phyloP scores from a whole-genome alignment of 2,888 invertebrate species.

The Dilophus febrilis region DNA sequence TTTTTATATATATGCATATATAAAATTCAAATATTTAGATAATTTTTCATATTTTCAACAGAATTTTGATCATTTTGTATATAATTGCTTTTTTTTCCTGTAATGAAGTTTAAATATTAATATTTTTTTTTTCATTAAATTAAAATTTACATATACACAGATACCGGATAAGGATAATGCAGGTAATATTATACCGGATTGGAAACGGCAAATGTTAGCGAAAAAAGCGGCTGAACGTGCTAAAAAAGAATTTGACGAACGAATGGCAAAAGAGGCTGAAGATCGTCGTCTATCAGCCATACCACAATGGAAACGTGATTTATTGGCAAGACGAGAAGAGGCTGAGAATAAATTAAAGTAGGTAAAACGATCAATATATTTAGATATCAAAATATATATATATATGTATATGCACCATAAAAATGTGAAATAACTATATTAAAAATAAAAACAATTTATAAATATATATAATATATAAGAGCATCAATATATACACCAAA shows the following conservation, averaged over 20 bases:
- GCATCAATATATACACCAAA: conserved; percentile 54
- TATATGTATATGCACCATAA: too few relatives aligned
- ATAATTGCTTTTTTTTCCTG: too few relatives aligned
- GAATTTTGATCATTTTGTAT: too few relatives aligned
- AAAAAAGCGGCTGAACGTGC: conserved; percentile 88
- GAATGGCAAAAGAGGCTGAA: conserved; percentile 68
- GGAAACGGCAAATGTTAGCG: conserved; percentile 92
- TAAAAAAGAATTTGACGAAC: conserved; percentile 74
- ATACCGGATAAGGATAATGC: conserved; percentile 78
- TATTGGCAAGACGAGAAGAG: conserved; percentile 66
- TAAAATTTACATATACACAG: conserved; percentile 34
- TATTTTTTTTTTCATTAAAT: conserved; percentile 2
- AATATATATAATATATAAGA: conserved; percentile 25
- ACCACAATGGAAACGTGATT: conserved; percentile 87
- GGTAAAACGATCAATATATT: too few relatives aligned
- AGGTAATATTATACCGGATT: conserved; percentile 79
- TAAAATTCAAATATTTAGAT: too few relatives aligned
- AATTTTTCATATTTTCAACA: too few relatives aligned
- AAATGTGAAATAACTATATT: not conserved
- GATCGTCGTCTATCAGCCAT: conserved; percentile 69
- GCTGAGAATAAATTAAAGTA: conserved; percentile 61
- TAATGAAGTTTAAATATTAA: too few relatives aligned
- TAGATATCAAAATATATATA: not conserved
- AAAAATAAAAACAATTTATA: not conserved
- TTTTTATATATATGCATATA: too few relatives aligned